Evolutionary conservation across 2,888 invertebrate genomes (phyloP), one percentile per base, ranked within the genome.

Genomic region (Lissocephala sabroskyi): DNA sequence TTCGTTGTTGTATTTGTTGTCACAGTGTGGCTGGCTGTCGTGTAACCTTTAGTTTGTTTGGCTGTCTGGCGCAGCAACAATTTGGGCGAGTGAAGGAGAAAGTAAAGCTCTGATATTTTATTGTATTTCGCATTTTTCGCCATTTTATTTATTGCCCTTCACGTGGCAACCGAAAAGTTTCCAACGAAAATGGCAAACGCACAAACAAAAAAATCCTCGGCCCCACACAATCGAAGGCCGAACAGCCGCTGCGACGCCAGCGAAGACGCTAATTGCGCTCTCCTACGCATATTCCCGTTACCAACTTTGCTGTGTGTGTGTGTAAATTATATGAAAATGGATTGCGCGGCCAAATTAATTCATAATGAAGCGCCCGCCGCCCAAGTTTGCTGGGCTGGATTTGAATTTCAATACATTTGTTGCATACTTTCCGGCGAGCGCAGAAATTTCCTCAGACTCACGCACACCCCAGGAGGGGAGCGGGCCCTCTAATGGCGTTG

Each of bases 141-240:
- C 57, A 59, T 62, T 63, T 73, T 68, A 77, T 71, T 71, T 77
- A 71, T 74, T 65, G 75, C 78, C 65, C 55, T 77, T 64, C 62
- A 55, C 58, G 53, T 67, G 76, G 73, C 59, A 64, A 23, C 23
- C 23, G 23, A 23, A 23, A 23, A 23, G 23, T 23, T 23, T 23
- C 7, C 23, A 23, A 23, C 3, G 7, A 23, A 5, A 23, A 23
- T 5, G 7, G 23, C 23, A 43, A 35, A 18, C 33, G n/a, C 17
- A 23, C 7, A 23, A 23, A 23, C 23, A 7, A 7, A 7, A 23
- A 7, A 23, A 23, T 3, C 23, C 23, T 7, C 23, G n/a, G 23
- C 23, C 23, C 3, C 23, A 23, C 23, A 7, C 3, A 23, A 23
- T 23, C 4, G 23, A 23, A 23, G 23, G 23, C 23, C 23, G 7